A percentile compares a stretch with the other conserved stretches of the same genome.
These are phyloP conservation scores for Branchellion lobata DNA, from an alignment of 2,888 invertebrate genomes.

Conservation along the genomic window DNA sequence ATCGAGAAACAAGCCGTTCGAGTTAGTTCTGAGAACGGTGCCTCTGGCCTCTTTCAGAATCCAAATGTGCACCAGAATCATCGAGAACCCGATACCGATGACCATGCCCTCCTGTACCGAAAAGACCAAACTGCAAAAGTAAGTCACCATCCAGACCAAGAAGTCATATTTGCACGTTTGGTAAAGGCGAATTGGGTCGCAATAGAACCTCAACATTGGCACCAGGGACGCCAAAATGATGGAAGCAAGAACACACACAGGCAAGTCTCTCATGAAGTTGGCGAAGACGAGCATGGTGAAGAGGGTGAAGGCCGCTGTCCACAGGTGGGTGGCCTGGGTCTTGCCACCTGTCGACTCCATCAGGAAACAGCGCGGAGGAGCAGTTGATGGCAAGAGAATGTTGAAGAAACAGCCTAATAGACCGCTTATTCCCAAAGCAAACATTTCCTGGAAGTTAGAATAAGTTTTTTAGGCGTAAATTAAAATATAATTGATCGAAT, in stretches of 20 bases:
- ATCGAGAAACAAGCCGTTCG: constrained; percentile 4
- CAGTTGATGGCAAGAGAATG: constrained; percentile 62
- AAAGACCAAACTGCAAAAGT: constrained; percentile 55
- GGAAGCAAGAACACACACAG: constrained; percentile 60
- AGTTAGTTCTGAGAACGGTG: neutral
- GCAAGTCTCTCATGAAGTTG: constrained; percentile 56
- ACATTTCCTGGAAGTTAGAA: constrained; percentile 63
- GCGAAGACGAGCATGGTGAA: constrained; percentile 57
- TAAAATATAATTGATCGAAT: no score
- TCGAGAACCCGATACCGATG: constrained; percentile 57
- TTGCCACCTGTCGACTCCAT: constrained; percentile 59
- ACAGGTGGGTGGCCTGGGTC: constrained; percentile 55
- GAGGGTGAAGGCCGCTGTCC: constrained; percentile 56
- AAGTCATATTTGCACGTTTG: constrained; percentile 77
- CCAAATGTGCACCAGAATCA: constrained; percentile 57
- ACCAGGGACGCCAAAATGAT: constrained; percentile 63
- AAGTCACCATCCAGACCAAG: constrained; percentile 60
- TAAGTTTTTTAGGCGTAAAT: no score
- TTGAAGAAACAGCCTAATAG: constrained; percentile 60
- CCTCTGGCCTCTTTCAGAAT: constrained; percentile 52
- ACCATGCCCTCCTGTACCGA: constrained; percentile 59
- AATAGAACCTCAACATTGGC: constrained; percentile 68
- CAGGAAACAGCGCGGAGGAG: constrained; percentile 59
- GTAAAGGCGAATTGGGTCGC: constrained; percentile 72
- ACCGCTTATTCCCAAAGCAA: constrained; percentile 62